phyloP scores from a whole-genome alignment of 2,113 vertebrate genomes.

The Triplophysa tibetana region DNA sequence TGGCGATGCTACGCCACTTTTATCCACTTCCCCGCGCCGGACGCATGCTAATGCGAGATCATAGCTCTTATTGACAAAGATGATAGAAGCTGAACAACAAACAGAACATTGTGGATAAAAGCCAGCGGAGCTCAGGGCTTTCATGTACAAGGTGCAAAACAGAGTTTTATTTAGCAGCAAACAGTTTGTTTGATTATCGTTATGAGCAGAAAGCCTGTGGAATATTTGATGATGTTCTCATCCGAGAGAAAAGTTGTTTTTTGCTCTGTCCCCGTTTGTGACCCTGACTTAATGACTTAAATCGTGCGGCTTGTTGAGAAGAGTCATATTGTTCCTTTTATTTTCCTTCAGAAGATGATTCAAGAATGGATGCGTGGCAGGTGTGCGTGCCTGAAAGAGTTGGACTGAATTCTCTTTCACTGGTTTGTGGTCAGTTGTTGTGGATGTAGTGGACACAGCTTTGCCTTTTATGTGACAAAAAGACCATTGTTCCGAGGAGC shows the following conservation, averaged over 20 bases:
- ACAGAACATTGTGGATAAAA: slow-evolving; percentile 47
- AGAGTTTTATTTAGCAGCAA: slow-evolving; percentile 53
- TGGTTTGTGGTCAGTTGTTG: background rate
- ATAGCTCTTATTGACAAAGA: slow-evolving; percentile 68
- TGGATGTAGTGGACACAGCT: slow-evolving; percentile 1
- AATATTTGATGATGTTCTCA: slow-evolving; percentile 40
- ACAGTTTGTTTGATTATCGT: slow-evolving; percentile 53
- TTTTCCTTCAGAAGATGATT: too few relatives aligned
- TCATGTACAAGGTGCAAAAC: slow-evolving; percentile 47
- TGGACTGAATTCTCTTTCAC: background rate
- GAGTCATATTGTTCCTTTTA: too few relatives aligned
- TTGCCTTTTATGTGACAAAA: slow-evolving; percentile 13
- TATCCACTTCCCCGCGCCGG: slow-evolving; percentile 80
- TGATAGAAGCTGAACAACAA: slow-evolving; percentile 59
- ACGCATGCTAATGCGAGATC: slow-evolving; percentile 77
- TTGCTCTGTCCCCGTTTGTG: background rate
- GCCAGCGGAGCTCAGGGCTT: slow-evolving; percentile 36
- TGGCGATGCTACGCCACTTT: slow-evolving; percentile 86
- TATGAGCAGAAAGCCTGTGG: slow-evolving; percentile 25
- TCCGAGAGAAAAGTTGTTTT: slow-evolving; percentile 28
- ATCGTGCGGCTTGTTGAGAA: background rate
- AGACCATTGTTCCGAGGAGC: background rate
- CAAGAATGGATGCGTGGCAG: background rate
- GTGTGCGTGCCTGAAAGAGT: background rate
- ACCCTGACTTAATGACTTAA: too few relatives aligned